phyloP scores from a whole-genome alignment of 2,113 vertebrate species.

The Chionomys nivalis region DNA sequence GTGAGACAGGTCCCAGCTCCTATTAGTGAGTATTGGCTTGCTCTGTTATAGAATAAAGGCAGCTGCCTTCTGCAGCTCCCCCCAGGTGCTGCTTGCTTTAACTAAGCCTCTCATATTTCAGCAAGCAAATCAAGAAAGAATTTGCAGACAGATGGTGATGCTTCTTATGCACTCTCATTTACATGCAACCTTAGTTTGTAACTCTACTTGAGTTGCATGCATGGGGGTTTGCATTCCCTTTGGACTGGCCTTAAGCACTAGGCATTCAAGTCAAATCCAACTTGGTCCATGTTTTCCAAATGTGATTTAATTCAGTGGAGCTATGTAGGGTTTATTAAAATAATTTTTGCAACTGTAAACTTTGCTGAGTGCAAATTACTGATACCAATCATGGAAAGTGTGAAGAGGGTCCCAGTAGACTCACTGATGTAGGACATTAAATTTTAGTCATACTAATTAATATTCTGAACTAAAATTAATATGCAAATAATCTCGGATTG shows the following conservation, averaged over 20 bases:
- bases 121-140: constrained; percentile 77
- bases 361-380: background rate
- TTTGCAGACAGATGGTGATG: constrained; percentile 81
- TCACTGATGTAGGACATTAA: background rate
- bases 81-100: constrained; percentile 47
- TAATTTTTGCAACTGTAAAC: constrained; percentile 35
- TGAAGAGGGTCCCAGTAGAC: constrained; percentile 34
- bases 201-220: constrained; percentile 73
- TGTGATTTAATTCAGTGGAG: constrained; percentile 55
- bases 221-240: constrained; percentile 74
- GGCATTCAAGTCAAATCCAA: constrained; percentile 70
- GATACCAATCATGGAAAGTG: background rate
- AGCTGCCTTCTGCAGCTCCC: constrained; percentile 65
- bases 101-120: constrained; percentile 63
- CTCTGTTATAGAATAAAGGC: constrained; percentile 36
- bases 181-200: constrained; percentile 70
- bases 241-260: constrained; percentile 73
- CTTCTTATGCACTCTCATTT: constrained; percentile 79
- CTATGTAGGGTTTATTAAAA: constrained; percentile 67
- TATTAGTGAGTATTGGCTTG: constrained; percentile 54
- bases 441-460: constrained; percentile 18
- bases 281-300: constrained; percentile 37
- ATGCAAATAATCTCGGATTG: background rate
- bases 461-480: constrained; percentile 28
- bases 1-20: constrained; percentile 68